These are phyloP conservation scores for Idaea aversata DNA, from an alignment of 2,888 invertebrate species.

Conservation along the genomic window DNA sequence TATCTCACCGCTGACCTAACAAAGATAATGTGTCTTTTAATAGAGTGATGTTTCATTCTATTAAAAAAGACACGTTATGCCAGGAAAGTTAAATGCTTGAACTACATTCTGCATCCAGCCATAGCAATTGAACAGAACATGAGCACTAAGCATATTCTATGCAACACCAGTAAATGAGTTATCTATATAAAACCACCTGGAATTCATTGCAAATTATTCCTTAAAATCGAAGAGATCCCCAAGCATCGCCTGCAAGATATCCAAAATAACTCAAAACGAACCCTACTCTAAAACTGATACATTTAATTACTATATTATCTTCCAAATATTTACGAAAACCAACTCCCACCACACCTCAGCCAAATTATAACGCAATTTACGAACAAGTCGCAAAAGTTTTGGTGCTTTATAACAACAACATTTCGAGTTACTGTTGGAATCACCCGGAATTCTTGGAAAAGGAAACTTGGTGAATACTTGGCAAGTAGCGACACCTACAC, in stretches of 20 bases:
- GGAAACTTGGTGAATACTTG: neutral
- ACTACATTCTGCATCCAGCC: too few relatives aligned
- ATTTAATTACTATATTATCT: neutral
- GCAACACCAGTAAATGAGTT: too few relatives aligned
- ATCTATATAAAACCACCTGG: too few relatives aligned
- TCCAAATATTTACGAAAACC: neutral
- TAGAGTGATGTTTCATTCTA: too few relatives aligned
- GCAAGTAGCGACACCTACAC: neutral
- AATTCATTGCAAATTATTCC: too few relatives aligned
- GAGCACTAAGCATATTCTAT: too few relatives aligned
- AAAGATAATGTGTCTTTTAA: too few relatives aligned
- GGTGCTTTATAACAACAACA: neutral
- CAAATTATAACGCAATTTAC: conserved; percentile 4
- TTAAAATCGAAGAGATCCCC: neutral
- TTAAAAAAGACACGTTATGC: too few relatives aligned
- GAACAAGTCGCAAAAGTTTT: neutral
- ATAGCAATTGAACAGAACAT: too few relatives aligned
- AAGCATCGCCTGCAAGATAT: neutral
- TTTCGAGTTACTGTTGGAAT: neutral
- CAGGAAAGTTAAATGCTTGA: too few relatives aligned
- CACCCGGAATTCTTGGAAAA: neutral
- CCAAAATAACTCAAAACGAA: neutral
- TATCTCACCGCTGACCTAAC: too few relatives aligned
- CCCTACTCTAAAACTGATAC: neutral
- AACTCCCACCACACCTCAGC: neutral